Evolutionary conservation across 2,888 invertebrate species (phyloP).

Genomic region (Drosophila subsilvestris): DNA sequence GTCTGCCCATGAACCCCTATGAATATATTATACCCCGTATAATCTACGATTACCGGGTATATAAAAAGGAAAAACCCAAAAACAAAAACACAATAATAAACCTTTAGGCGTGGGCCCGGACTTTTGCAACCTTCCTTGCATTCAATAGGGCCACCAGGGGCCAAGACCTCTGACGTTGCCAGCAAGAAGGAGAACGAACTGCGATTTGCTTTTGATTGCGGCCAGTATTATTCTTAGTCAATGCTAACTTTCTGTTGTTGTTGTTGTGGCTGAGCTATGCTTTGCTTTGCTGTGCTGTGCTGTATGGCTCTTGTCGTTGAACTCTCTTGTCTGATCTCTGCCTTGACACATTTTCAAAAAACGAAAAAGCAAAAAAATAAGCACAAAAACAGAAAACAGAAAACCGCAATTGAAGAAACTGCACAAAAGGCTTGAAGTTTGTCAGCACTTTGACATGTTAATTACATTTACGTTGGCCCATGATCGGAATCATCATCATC

Average conservation of each 20-base stretch:
- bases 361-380: slow-evolving; percentile 13
- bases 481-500: slow-evolving; percentile 39
- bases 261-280: slow-evolving; percentile 1
- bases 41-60: neutral
- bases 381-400: slow-evolving; percentile 10
- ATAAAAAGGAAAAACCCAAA: neutral
- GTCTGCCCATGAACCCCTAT: neutral
- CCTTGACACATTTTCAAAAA: slow-evolving; percentile 60
- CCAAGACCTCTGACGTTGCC: slow-evolving; percentile 40
- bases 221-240: slow-evolving; percentile 39
- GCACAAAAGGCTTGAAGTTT: slow-evolving; percentile 54
- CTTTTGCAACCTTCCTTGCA: slow-evolving; percentile 1
- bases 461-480: slow-evolving; percentile 62
- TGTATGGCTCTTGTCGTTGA: neutral
- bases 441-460: slow-evolving; percentile 69
- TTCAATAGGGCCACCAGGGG: slow-evolving; percentile 19
- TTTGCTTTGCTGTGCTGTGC: neutral
- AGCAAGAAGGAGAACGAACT: neutral
- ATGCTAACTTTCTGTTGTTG: slow-evolving; percentile 12
- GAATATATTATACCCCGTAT: neutral
- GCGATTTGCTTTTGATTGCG: slow-evolving; percentile 17
- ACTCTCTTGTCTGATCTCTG: slow-evolving; percentile 34
- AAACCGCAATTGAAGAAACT: slow-evolving; percentile 48
- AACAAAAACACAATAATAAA: slow-evolving; percentile 15
- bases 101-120: slow-evolving; percentile 31